Evolutionary conservation across 2,113 vertebrate species (phyloP).

Genomic region (Aythya baeri): DNA sequence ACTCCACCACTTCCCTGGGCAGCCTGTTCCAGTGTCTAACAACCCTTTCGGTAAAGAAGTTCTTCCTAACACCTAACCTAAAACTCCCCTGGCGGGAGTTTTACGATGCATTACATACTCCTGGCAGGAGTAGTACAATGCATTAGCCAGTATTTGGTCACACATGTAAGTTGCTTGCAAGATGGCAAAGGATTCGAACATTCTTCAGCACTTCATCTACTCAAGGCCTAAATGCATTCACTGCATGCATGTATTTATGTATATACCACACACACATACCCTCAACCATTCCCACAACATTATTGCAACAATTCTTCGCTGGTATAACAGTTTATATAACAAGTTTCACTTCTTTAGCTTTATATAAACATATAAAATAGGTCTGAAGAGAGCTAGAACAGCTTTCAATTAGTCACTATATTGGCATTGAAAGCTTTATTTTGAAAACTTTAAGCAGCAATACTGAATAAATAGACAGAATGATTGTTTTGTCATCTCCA

Average conservation of each 20-base stretch:
- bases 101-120: too few species aligned
- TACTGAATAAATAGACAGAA: constrained; percentile 78
- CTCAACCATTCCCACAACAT: neutral
- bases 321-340: constrained; percentile 64
- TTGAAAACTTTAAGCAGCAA: constrained; percentile 76
- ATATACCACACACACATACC: neutral
- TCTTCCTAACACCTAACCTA: too few species aligned
- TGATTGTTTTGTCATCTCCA: constrained; percentile 75
- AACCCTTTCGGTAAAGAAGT: too few species aligned
- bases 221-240: neutral
- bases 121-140: neutral
- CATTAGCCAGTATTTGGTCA: neutral
- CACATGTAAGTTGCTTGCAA: neutral
- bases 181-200: neutral
- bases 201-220: constrained; percentile 25
- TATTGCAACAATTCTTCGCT: constrained; percentile 73
- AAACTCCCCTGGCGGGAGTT: too few species aligned
- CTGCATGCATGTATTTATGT: constrained; percentile 26
- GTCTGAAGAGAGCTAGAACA: constrained; percentile 60
- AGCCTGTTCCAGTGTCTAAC: too few species aligned
- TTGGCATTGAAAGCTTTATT: constrained; percentile 71
- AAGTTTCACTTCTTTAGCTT: constrained; percentile 58
- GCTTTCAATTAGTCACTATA: constrained; percentile 64
- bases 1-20: too few species aligned
- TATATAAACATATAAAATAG: constrained; percentile 64